Evolutionary conservation across 2,113 vertebrate genomes (phyloP).

Genomic region (Pogonocichla stellata): DNA sequence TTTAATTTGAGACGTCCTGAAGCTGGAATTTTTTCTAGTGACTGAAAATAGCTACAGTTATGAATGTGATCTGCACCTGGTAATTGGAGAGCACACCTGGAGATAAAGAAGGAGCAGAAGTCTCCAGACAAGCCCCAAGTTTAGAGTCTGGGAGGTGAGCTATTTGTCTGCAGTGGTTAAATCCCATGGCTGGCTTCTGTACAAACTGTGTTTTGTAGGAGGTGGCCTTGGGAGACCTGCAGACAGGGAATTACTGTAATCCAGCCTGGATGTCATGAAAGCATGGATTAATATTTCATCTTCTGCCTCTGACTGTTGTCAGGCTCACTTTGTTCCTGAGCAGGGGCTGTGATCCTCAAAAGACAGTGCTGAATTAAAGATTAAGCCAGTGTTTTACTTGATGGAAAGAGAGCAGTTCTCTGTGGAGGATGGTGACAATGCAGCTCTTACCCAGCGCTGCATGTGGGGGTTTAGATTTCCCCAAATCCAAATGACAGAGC

Average conservation of each 20-base stretch:
- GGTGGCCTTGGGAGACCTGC: neutral
- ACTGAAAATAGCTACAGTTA: neutral
- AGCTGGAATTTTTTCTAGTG: neutral
- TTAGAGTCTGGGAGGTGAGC: neutral
- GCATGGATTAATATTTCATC: slow-evolving; percentile 56
- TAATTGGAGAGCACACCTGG: neutral
- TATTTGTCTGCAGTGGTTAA: neutral
- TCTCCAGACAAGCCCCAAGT: neutral
- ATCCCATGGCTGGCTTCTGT: neutral
- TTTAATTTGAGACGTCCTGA: neutral
- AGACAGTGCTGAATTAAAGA: slow-evolving; percentile 49
- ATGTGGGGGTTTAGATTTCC: neutral
- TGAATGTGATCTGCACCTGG: neutral
- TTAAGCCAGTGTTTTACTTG: slow-evolving; percentile 20
- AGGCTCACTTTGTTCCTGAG: slow-evolving; percentile 30
- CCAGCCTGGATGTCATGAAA: slow-evolving; percentile 10
- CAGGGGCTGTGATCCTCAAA: slow-evolving; percentile 36
- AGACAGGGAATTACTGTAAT: slow-evolving; percentile 43
- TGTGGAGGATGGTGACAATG: neutral
- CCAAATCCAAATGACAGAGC: neutral
- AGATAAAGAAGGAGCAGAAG: neutral
- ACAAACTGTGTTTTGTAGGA: neutral
- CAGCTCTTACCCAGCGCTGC: fast-evolving
- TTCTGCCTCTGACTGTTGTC: slow-evolving; percentile 8
- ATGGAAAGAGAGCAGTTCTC: neutral